Percentiles rank a stretch among this genome's conserved stretches.
Evolutionary conservation across 2,113 vertebrate genomes (phyloP).

Genomic region (Dicentrarchus labrax): DNA sequence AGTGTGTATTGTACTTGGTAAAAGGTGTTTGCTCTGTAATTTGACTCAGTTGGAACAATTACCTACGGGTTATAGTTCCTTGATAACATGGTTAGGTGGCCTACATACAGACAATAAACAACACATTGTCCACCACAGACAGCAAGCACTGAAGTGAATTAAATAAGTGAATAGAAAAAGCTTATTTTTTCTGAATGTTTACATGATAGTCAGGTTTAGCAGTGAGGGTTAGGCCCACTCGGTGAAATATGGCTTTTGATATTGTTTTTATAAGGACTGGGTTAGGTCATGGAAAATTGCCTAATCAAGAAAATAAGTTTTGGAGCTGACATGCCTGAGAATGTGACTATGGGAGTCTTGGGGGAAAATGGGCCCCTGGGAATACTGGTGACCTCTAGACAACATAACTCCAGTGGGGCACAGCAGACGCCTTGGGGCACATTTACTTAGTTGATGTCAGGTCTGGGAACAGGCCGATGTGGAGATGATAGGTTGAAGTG

Average conservation of each 20-base stretch:
- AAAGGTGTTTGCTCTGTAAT: slow-evolving; percentile 63
- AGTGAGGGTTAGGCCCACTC: neutral
- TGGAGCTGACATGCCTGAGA: slow-evolving; percentile 71
- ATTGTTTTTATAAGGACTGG: slow-evolving; percentile 36
- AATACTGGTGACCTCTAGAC: slow-evolving; percentile 62
- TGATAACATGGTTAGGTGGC: slow-evolving; percentile 42
- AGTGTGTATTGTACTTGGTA: slow-evolving; percentile 37
- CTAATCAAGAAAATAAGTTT: slow-evolving; percentile 44
- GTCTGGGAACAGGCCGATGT: slow-evolving; percentile 67
- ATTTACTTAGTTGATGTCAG: slow-evolving; percentile 65
- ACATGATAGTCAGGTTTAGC: slow-evolving; percentile 15
- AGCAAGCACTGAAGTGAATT: neutral
- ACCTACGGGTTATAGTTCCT: neutral
- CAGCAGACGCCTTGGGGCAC: slow-evolving; percentile 46
- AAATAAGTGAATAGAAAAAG: neutral
- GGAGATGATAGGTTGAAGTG: slow-evolving; percentile 18
- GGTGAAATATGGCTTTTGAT: slow-evolving; percentile 43
- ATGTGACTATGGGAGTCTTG: slow-evolving; percentile 54
- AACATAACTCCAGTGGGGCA: slow-evolving; percentile 49
- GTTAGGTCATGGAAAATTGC: slow-evolving; percentile 65
- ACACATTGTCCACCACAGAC: neutral
- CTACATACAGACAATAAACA: slow-evolving; percentile 43
- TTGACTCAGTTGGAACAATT: slow-evolving; percentile 42
- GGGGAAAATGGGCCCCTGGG: slow-evolving; percentile 63
- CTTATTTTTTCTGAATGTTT: slow-evolving; percentile 3